Percentiles rank a stretch among this genome's conserved stretches.
These are phyloP conservation scores for Pandemis heparana DNA, from an alignment of 2,888 invertebrate species.

Conservation along the genomic window DNA sequence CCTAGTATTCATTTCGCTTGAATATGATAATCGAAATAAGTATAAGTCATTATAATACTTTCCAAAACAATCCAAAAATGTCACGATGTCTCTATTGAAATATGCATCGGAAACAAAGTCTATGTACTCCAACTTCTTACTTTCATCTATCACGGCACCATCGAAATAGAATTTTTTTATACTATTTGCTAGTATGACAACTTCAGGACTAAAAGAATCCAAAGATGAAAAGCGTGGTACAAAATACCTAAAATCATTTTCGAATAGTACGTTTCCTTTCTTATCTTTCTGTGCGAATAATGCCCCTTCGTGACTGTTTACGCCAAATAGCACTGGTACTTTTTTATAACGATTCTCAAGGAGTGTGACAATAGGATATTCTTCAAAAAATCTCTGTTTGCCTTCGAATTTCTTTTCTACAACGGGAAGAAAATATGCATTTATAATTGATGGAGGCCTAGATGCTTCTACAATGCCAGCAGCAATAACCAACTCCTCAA, in stretches of 20 bases:
- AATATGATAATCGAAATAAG: conserved; percentile 65
- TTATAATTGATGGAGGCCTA: conserved; percentile 54
- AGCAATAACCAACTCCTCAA: conserved; percentile 66
- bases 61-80: conserved; percentile 58
- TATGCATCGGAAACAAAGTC: conserved; percentile 64
- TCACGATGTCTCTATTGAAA: conserved; percentile 62
- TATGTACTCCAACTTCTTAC: conserved; percentile 57
- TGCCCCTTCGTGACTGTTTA: conserved; percentile 68
- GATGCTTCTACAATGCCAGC: conserved; percentile 59
- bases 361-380: conserved; percentile 61
- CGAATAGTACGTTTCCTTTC: conserved; percentile 59
- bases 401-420: conserved; percentile 67
- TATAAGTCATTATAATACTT: conserved; percentile 57
- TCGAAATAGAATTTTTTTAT: conserved; percentile 66
- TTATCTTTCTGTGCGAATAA: conserved; percentile 61
- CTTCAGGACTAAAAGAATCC: conserved; percentile 49
- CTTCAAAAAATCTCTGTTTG: conserved; percentile 62
- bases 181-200: conserved; percentile 50
- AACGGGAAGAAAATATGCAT: conserved; percentile 65
- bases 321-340: conserved; percentile 62
- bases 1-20: conserved; percentile 68
- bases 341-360: conserved; percentile 58
- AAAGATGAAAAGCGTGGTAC: conserved; percentile 62
- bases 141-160: conserved; percentile 50
- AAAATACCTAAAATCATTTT: conserved; percentile 62